Conservation (phyloP, 2,888 invertebrate genomes). For the Drepanosiphum platanoidis region DNA sequence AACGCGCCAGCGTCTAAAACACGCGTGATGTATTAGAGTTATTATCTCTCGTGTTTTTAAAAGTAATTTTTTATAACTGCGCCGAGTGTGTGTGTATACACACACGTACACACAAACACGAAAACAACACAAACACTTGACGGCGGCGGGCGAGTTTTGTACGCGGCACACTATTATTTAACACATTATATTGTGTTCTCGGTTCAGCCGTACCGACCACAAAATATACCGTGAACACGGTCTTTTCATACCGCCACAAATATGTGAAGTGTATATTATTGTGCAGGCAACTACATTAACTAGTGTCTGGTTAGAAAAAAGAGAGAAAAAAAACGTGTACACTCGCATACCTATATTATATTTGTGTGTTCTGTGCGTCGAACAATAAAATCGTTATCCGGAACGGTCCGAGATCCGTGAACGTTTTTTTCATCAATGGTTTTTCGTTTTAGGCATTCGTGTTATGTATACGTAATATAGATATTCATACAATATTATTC, state of each 20-base stretch:
- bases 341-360: neutral
- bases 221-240: slow-evolving; percentile 26
- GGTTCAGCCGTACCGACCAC: slow-evolving; percentile 42
- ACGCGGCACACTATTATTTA: slow-evolving; percentile 39
- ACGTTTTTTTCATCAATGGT: slow-evolving; percentile 51
- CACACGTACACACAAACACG: neutral
- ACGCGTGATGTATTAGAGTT: slow-evolving; percentile 29
- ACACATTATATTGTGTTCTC: slow-evolving; percentile 13
- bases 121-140: slow-evolving; percentile 43
- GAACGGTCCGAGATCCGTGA: slow-evolving; percentile 42
- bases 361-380: neutral
- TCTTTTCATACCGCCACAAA: slow-evolving; percentile 42
- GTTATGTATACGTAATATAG: neutral
- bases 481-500: neutral
- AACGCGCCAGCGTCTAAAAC: neutral
- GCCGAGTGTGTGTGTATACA: too few species aligned
- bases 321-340: neutral
- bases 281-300: slow-evolving; percentile 44
- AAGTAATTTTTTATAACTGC: slow-evolving; percentile 29
- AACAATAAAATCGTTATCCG: slow-evolving; percentile 59
- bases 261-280: slow-evolving; percentile 44
- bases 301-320: slow-evolving; percentile 49
- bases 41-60: slow-evolving; percentile 32
- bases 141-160: slow-evolving; percentile 42
- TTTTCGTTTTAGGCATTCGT: slow-evolving; percentile 34